Conservation (phyloP, 1,140 invertebrate genomes). For the Propsilocerus akamusi region DNA sequence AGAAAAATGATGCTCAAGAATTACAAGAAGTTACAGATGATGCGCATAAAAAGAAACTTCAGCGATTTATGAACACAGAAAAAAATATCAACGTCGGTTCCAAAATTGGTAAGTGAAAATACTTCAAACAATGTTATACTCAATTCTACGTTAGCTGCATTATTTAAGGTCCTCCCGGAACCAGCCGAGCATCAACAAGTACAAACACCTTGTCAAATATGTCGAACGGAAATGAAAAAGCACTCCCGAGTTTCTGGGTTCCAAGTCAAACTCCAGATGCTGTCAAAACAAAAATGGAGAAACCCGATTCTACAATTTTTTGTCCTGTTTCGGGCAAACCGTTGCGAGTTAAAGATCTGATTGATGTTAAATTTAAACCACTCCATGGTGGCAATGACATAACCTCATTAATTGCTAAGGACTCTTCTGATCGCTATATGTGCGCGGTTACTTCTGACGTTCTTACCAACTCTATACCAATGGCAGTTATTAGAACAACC, state of each 20-base stretch:
- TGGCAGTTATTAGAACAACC: constrained; percentile 76
- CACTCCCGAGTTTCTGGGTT: constrained; percentile 94
- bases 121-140: constrained; percentile 2
- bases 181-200: constrained; percentile 9
- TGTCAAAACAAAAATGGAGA: constrained; percentile 47
- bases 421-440: constrained; percentile 89
- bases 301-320: constrained; percentile 80
- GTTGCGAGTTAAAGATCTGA: constrained; percentile 76
- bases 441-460: constrained; percentile 96
- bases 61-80: constrained; percentile 51
- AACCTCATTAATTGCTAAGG: constrained; percentile 58
- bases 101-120: constrained; percentile 26
- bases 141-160: constrained; percentile 13
- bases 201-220: constrained; percentile 56
- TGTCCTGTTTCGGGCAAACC: constrained; percentile 87
- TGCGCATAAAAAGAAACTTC: constrained; percentile 42
- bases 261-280: constrained; percentile 83
- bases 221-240: constrained; percentile 39
- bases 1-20: constrained; percentile 47
- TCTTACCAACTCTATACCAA: constrained; percentile 83
- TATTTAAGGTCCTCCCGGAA: constrained; percentile 5
- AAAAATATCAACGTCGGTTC: constrained; percentile 20
- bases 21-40: constrained; percentile 21
- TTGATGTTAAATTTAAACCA: constrained; percentile 83
- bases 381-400: constrained; percentile 73